Conservation (phyloP, 2,797 vertebrate species). For the Rousettus madagascariensis region DNA sequence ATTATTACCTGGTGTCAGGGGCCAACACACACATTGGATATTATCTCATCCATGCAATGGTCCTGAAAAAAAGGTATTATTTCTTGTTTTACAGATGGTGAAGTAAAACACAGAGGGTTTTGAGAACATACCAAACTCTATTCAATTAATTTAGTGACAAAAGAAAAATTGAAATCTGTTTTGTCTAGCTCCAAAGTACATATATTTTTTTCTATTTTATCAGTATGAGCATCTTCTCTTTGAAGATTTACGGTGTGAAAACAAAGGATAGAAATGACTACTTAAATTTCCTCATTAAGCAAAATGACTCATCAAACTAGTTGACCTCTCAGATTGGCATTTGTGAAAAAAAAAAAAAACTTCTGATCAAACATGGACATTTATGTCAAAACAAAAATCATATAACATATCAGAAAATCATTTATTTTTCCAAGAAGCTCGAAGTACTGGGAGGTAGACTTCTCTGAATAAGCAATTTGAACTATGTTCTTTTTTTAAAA, state of each 20-base stretch:
- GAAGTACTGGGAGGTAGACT: constrained; percentile 2
- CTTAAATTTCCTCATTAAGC: constrained; percentile 46
- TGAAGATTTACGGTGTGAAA: constrained; percentile 47
- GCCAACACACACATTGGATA: neutral
- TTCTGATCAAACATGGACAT: constrained; percentile 52
- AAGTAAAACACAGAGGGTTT: neutral
- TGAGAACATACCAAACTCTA: neutral
- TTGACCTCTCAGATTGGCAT: constrained; percentile 31
- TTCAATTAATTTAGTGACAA: constrained; percentile 9
- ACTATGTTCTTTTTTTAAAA: constrained; percentile 24
- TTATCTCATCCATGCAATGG: neutral
- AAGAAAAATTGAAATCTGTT: constrained; percentile 5
- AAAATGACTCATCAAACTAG: constrained; percentile 53
- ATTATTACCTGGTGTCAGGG: neutral
- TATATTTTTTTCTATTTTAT: constrained; percentile 30
- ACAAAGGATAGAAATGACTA: constrained; percentile 36
- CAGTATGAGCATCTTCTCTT: constrained; percentile 33
- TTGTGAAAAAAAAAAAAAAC: neutral
- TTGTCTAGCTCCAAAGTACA: constrained; percentile 45
- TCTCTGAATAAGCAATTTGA: constrained; percentile 64
- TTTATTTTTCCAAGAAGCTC: constrained; percentile 47
- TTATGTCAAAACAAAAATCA: constrained; percentile 43
- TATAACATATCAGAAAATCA: constrained; percentile 7
- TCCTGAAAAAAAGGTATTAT: neutral
- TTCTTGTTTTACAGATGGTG: neutral